Base-by-base conservation (phyloP, 2,113 vertebrate species). In the Galbula dea region DNA sequence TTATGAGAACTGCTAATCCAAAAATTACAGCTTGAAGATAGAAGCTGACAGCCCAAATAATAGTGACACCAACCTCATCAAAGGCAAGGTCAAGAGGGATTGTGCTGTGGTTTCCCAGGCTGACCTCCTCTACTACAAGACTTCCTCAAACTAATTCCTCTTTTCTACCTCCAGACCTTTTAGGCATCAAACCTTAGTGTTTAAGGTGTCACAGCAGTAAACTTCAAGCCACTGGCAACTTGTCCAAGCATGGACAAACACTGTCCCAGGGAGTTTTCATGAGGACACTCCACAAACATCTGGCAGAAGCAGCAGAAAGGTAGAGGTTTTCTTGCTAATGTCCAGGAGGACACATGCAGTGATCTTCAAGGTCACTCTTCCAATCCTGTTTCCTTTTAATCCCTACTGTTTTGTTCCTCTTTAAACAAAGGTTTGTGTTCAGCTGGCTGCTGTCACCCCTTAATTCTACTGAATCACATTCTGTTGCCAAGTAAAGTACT, bases 211-310 rank as follows among this genome's bases (percentile, higher is more conserved):
- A n/a, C n/a, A 55, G 46, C 51, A 67, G 4, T 0, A 36, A 52
- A 1, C 45, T 10, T 2, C 3, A 30, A 12, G 86, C 7, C 20
- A 5, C 46, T 17, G 71, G 39, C 45, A 69, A 48, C 52, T 1
- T 32, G 6, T 41, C 62, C 0, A 0, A 62, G 67, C 0, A 0
- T 11, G 43, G 61, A 43, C n/a, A n/a, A 46, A 6, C 6, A 3
- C 16, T 5, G 12, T 1, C 22, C 78, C 2, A 9, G 63, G 68
- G 46, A 9, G 34, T 2, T 6, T 36, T n/a, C 48, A 15, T 9
- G 65, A 37, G 15, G 24, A 5, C 0, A 0, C 15, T 67, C 41
- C 37, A 24, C 49, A 66, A 51, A 45, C 19, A 17, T 4, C 32
- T 15, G 61, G 75, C 72, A 80, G 36, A 7, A 3, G 17, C 49